Percentiles rank a stretch among this genome's conserved stretches.
Evolutionary conservation across 1,140 invertebrate species (phyloP).

Genomic region (Pinna nobilis): DNA sequence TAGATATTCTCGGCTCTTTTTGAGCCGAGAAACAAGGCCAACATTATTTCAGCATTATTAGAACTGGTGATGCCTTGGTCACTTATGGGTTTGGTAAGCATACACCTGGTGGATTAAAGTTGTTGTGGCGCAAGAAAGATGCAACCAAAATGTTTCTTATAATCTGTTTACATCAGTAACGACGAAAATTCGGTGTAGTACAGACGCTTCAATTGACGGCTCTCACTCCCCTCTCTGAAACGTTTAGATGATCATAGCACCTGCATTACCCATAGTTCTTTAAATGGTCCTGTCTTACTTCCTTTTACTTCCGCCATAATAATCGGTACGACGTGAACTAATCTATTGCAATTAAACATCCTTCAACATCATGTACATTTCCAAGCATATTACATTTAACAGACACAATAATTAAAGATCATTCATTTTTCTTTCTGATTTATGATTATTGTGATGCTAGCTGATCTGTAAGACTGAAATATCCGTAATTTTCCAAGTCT

Average conservation of each 20-base stretch:
- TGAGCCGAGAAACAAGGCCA: too few species aligned
- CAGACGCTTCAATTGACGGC: not conserved
- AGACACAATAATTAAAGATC: not conserved
- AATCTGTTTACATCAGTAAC: slow-evolving; percentile 28
- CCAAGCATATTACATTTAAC: not conserved
- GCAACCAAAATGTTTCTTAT: not conserved
- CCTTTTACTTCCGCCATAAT: slow-evolving; percentile 33
- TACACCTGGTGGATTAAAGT: too few species aligned
- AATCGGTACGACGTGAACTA: slow-evolving; percentile 28
- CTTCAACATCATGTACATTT: not conserved
- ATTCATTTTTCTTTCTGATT: not conserved
- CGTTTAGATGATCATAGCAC: slow-evolving; percentile 9
- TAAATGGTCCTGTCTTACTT: not conserved
- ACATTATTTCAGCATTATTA: too few species aligned
- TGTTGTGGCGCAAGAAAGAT: too few species aligned
- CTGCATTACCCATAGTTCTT: slow-evolving; percentile 27
- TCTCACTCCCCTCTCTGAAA: not conserved
- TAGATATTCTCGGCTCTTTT: too few species aligned
- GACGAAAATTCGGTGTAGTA: not conserved
- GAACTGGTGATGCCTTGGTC: too few species aligned
- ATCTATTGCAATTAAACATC: not conserved
- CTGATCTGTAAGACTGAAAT: too few species aligned
- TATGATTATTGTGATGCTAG: too few species aligned
- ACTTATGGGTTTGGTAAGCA: too few species aligned
- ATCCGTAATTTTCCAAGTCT: too few species aligned